These are phyloP conservation scores for Drosophila robusta DNA, from an alignment of 2,888 invertebrate species.

Conservation along the genomic window DNA sequence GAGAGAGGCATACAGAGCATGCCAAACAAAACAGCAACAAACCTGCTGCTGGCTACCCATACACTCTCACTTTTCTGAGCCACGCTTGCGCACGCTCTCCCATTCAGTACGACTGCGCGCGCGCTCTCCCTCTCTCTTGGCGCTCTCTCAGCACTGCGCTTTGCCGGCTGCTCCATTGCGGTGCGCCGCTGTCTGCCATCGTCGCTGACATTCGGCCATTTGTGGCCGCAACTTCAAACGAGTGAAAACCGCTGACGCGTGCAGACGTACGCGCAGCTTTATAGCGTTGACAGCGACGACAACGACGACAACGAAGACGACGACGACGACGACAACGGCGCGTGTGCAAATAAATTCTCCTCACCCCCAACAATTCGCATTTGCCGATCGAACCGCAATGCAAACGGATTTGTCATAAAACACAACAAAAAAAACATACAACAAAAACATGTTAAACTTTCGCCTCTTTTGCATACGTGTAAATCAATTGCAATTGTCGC, in stretches of 20 bases:
- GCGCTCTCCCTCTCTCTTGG: constrained; percentile 1
- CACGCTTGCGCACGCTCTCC: constrained; percentile 52
- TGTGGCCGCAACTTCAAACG: constrained; percentile 68
- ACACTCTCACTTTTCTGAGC: constrained; percentile 53
- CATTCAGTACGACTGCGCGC: background rate
- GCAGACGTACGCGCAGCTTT: constrained; percentile 71
- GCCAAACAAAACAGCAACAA: constrained; percentile 18
- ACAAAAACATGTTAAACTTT: constrained; percentile 54
- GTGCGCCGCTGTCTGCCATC: constrained; percentile 36
- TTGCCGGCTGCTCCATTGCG: constrained; percentile 31
- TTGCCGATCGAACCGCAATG: constrained; percentile 44
- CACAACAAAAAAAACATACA: constrained; percentile 6
- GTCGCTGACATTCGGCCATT: constrained; percentile 24
- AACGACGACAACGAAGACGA: constrained; percentile 16
- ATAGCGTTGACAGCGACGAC: constrained; percentile 39
- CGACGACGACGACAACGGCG: constrained; percentile 33
- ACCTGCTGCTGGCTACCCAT: constrained; percentile 13
- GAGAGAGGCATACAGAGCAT: constrained; percentile 3
- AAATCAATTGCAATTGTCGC: constrained; percentile 51
- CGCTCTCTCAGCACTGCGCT: constrained; percentile 14
- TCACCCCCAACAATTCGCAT: constrained; percentile 2
- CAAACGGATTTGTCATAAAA: constrained; percentile 58
- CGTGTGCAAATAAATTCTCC: constrained; percentile 54
- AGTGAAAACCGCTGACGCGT: constrained; percentile 75
- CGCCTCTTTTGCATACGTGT: constrained; percentile 59